phyloP scores from a whole-genome alignment of 1,140 invertebrate genomes.

The Pachypsylla venusta region DNA sequence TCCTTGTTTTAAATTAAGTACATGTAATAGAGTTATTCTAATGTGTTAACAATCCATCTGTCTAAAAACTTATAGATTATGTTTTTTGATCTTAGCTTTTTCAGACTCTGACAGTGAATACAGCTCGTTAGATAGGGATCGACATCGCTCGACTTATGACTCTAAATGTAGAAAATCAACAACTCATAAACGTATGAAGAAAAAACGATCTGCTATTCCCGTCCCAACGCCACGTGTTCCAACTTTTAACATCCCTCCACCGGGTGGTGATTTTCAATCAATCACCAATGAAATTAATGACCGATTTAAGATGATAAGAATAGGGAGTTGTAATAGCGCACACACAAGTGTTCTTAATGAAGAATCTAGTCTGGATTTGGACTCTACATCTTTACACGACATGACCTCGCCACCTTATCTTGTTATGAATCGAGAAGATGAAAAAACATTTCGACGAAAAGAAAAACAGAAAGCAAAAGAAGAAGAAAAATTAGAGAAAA shows the following conservation, averaged over 20 bases:
- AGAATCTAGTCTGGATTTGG: slow-evolving; percentile 48
- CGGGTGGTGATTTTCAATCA: slow-evolving; percentile 1
- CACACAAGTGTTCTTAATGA: slow-evolving; percentile 41
- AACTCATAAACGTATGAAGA: slow-evolving; percentile 60
- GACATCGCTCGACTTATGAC: slow-evolving; percentile 45
- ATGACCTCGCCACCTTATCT: slow-evolving; percentile 50
- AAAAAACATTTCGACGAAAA: slow-evolving; percentile 46
- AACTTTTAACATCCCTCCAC: slow-evolving; percentile 22
- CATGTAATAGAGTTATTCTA: too few species aligned
- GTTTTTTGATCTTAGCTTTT: slow-evolving; percentile 39
- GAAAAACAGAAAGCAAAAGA: slow-evolving; percentile 61
- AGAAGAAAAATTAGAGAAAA: slow-evolving; percentile 59
- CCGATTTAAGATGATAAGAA: background rate
- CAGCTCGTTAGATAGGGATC: slow-evolving; percentile 57
- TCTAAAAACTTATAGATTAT: background rate
- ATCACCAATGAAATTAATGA: slow-evolving; percentile 9
- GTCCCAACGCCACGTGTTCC: slow-evolving; percentile 75
- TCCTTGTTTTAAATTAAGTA: too few species aligned
- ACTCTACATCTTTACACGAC: slow-evolving; percentile 48
- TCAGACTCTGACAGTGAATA: slow-evolving; percentile 78
- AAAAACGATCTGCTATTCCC: slow-evolving; percentile 59
- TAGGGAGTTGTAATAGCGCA: background rate
- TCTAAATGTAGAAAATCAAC: slow-evolving; percentile 50
- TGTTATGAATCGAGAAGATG: slow-evolving; percentile 44
- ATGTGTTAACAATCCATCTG: too few species aligned